Conservation (phyloP, 2,113 vertebrate species). For the Elgaria multicarinata region DNA sequence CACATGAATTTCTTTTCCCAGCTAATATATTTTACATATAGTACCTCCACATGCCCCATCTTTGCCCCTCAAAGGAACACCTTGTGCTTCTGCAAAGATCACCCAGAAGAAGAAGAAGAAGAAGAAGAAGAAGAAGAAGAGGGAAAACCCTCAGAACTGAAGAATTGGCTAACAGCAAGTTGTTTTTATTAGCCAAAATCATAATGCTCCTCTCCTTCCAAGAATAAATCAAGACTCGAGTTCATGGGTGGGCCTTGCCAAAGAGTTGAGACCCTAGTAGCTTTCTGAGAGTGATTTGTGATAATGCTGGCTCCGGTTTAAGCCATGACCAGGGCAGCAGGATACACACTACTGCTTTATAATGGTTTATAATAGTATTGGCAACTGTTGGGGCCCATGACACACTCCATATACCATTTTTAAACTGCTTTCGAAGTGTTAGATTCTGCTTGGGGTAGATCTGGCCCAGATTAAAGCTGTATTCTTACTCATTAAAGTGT, state of each 20-base stretch:
- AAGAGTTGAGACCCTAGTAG: too few species aligned
- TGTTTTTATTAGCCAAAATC: conserved; percentile 31
- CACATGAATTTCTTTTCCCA: neutral
- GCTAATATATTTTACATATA: neutral
- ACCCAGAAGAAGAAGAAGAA: neutral
- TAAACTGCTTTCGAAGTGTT: too few species aligned
- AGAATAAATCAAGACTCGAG: neutral
- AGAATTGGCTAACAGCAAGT: conserved; percentile 36
- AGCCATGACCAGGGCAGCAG: conserved; percentile 23
- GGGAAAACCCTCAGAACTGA: conserved; percentile 16
- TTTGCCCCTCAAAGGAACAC: conserved; percentile 11
- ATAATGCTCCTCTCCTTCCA: neutral
- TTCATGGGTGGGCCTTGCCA: too few species aligned
- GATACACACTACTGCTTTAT: too few species aligned
- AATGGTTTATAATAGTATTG: too few species aligned
- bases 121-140: neutral
- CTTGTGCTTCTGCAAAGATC: conserved; percentile 32
- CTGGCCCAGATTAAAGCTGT: conserved; percentile 50
- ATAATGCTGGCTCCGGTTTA: neutral
- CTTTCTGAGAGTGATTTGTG: too few species aligned
- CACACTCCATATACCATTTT: too few species aligned
- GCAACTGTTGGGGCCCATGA: too few species aligned
- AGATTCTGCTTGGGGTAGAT: too few species aligned
- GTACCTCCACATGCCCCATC: neutral
- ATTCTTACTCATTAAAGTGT: neutral